Evolutionary conservation across 2,888 invertebrate species (phyloP), one percentile per base, ranked within the genome.

Genomic region (Agrotis clavis): DNA sequence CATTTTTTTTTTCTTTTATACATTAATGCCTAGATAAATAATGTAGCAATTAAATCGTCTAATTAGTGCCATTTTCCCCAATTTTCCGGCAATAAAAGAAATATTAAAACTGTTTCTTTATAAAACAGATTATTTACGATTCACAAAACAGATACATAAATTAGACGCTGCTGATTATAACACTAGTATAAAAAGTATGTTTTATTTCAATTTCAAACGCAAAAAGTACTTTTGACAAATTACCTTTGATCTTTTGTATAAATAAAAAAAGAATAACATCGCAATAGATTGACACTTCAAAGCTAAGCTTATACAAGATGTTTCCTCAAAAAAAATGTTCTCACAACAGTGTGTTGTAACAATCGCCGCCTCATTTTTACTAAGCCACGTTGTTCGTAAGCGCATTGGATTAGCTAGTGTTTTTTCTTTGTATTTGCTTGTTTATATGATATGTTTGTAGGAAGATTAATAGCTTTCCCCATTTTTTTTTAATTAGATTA

Each of bases 241-340:
- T 66, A 21, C 30, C 16, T 54, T 47, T 45, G 30, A 50, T 18
- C 16, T 75, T 59, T 21, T 67, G 47, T 57, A 35, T 51, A 41
- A 51, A 51, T 61, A 65, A 63, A 71, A 59, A 69, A 71, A 57
- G 19, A 65, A 54, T 45, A 60, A 68, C 35, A 56, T 18, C 25
- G 59, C 53, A 14, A 64, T 57, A 79, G 64, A 67, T 65, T 69
- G 56, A 65, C 75, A 83, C 35, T 70, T 74, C 50, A 64, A 65
- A 69, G 61, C 50, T 48, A 53, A 77, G 82, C 63, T 45, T 59
- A 83, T 54, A 74, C 25, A 54, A 62, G 69, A 80, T 70, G 69
- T 70, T 80, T 80, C 75, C 83, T 80, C n/a, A 80, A 80, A 64
- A 70, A 78, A 83, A 80, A 62, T 71, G 53, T 81, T 84, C 82